Conservation (phyloP, 2,113 vertebrate genomes). For the Piprites chloris region DNA sequence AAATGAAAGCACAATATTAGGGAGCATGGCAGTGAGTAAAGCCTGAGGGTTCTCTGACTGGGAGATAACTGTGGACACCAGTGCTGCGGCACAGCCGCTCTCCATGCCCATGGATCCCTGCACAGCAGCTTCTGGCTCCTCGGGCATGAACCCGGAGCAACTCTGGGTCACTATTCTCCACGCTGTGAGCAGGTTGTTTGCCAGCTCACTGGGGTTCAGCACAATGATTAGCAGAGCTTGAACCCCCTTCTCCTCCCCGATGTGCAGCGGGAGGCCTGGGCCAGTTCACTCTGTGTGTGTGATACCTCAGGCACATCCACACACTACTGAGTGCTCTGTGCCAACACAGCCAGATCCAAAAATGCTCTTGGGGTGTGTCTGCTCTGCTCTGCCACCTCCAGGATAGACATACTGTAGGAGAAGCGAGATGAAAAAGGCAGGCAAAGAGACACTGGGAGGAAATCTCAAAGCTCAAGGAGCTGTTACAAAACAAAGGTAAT, state of each 20-base stretch:
- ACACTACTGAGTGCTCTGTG: accelerated
- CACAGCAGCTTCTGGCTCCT: background rate
- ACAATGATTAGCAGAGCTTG: background rate
- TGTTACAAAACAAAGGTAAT: background rate
- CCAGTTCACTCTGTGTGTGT: accelerated
- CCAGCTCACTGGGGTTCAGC: background rate
- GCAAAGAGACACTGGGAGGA: background rate
- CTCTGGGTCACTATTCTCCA: background rate
- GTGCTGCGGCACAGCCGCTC: background rate
- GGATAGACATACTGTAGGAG: background rate
- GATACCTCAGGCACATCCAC: background rate
- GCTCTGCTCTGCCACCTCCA: background rate
- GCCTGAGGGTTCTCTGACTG: background rate
- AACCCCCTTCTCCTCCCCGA: background rate
- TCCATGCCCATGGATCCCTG: accelerated
- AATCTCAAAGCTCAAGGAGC: background rate
- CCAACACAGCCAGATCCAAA: background rate
- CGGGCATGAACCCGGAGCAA: background rate
- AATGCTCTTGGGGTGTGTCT: background rate
- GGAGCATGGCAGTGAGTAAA: background rate
- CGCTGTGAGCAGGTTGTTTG: accelerated
- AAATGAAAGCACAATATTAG: background rate
- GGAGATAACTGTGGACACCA: accelerated
- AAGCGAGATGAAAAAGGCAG: background rate
- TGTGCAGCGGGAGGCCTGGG: background rate